phyloP scores from a whole-genome alignment of 2,888 invertebrate species.

The Oscheius sp. region DNA sequence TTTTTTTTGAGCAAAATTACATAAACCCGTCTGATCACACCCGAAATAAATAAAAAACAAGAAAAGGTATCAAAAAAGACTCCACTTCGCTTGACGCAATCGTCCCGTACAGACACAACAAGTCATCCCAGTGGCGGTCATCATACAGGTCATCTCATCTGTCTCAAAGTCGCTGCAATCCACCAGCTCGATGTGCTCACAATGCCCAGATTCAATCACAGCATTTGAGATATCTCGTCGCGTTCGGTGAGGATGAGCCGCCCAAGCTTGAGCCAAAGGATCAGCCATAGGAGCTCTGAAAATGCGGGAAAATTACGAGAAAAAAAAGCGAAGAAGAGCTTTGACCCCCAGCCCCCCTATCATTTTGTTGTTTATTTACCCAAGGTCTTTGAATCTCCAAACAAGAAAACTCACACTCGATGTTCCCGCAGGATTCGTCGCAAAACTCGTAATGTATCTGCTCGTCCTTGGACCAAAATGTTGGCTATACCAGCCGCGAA shows the following conservation, averaged over 20 bases:
- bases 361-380: not conserved
- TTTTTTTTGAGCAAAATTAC: constrained; percentile 10
- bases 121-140: constrained; percentile 69
- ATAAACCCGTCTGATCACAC: constrained; percentile 7
- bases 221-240: constrained; percentile 33
- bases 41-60: not conserved
- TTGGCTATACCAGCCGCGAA: constrained; percentile 42
- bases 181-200: constrained; percentile 67
- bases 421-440: constrained; percentile 39
- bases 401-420: constrained; percentile 34
- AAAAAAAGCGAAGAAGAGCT: not conserved
- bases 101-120: constrained; percentile 66
- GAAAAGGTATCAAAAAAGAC: constrained; percentile 34
- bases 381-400: too few relatives aligned
- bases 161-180: constrained; percentile 67
- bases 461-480: constrained; percentile 48
- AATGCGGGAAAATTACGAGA: not conserved
- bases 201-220: constrained; percentile 54
- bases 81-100: constrained; percentile 46
- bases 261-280: constrained; percentile 10
- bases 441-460: constrained; percentile 45
- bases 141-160: constrained; percentile 67
- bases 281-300: constrained; percentile 28
- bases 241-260: not conserved
- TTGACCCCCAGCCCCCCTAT: not conserved